A percentile compares a stretch with the other conserved stretches of the same genome.
Conservation (phyloP, 2,797 vertebrate genomes). For the Danio jaintianensis region DNA sequence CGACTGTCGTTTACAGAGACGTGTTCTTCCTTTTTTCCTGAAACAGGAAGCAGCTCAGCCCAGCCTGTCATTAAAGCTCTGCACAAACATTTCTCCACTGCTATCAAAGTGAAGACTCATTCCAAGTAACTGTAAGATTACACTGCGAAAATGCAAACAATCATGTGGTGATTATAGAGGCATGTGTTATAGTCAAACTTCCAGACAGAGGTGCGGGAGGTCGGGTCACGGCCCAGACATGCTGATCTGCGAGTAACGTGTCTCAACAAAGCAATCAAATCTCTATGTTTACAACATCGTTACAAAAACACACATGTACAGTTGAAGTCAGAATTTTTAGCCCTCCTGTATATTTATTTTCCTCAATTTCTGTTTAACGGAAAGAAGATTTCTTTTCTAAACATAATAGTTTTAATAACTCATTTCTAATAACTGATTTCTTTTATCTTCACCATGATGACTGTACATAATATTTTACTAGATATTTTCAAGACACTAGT, state of each 20-base stretch:
- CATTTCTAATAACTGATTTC: too few relatives aligned
- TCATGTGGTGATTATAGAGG: slow-evolving; percentile 6
- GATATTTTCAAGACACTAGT: too few relatives aligned
- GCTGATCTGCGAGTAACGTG: neutral
- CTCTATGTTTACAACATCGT: neutral
- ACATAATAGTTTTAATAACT: too few relatives aligned
- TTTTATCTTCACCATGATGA: too few relatives aligned
- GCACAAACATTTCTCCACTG: neutral
- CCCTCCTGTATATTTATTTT: too few relatives aligned
- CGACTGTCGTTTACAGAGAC: slow-evolving; percentile 12
- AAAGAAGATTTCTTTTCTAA: too few relatives aligned
- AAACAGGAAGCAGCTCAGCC: slow-evolving; percentile 50
- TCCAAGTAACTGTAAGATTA: neutral
- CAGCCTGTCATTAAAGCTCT: slow-evolving; percentile 26
- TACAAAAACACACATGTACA: neutral
- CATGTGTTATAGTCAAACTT: neutral
- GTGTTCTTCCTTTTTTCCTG: slow-evolving; percentile 39
- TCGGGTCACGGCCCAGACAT: slow-evolving; percentile 25
- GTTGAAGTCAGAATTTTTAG: too few relatives aligned
- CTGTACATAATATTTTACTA: too few relatives aligned
- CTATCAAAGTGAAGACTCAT: slow-evolving; percentile 25
- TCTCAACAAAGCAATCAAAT: neutral
- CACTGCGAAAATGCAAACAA: neutral
- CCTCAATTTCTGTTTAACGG: too few relatives aligned
- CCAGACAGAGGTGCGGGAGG: neutral